Evolutionary conservation across 2,888 invertebrate genomes (phyloP).

Genomic region (Hemistola chrysoprasaria): DNA sequence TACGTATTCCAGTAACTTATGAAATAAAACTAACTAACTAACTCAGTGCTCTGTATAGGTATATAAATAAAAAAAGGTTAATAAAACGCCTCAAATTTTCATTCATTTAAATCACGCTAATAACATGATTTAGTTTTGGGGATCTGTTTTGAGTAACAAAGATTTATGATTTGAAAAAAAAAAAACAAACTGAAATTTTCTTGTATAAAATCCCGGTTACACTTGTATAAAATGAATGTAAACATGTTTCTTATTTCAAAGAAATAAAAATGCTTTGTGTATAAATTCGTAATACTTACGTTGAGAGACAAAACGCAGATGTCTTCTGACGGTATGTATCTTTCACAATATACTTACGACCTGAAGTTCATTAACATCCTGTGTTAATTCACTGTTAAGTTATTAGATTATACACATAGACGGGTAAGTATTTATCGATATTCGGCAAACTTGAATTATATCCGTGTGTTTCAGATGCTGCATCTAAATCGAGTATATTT

Average conservation of each 20-base stretch:
- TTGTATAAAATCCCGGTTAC: constrained; percentile 9
- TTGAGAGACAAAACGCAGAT: constrained; percentile 19
- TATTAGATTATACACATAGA: not conserved
- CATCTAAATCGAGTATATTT: too few relatives aligned
- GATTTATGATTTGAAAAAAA: constrained; percentile 25
- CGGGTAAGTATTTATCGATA: too few relatives aligned
- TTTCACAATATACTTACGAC: constrained; percentile 4
- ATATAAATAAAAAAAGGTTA: constrained; percentile 13
- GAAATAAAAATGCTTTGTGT: constrained; percentile 21
- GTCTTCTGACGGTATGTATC: constrained; percentile 6
- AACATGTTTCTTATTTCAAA: constrained; percentile 15
- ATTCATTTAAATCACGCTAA: constrained; percentile 26
- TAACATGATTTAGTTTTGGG: constrained; percentile 25
- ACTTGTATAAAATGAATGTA: constrained; percentile 10
- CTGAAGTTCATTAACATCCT: constrained; percentile 6
- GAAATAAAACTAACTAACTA: too few relatives aligned
- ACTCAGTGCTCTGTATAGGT: too few relatives aligned
- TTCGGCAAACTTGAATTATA: too few relatives aligned
- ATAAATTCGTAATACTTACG: constrained; percentile 32
- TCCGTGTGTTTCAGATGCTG: too few relatives aligned
- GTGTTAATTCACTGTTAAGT: constrained; percentile 28
- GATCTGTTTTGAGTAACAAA: constrained; percentile 23
- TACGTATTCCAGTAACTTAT: too few relatives aligned
- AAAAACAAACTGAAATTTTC: constrained; percentile 13
- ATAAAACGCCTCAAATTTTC: constrained; percentile 23